Conservation (phyloP, 2,113 vertebrate genomes). For the Morphnarchus princeps region DNA sequence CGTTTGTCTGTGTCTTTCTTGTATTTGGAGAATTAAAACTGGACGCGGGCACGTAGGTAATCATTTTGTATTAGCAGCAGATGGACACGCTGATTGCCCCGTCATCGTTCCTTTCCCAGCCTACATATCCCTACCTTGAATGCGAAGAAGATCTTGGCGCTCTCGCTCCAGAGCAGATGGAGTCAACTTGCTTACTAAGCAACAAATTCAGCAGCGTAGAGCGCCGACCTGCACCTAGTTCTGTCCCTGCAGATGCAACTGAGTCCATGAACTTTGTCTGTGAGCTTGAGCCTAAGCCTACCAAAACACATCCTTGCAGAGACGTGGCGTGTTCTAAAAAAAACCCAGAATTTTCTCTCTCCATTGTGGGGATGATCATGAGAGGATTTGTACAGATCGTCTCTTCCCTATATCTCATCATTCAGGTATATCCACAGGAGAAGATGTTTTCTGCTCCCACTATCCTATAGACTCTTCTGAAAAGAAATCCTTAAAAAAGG, state of each 20-base stretch:
- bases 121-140: neutral
- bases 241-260: neutral
- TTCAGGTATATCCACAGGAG: neutral
- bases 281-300: neutral
- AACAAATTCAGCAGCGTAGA: neutral
- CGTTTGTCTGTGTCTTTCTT: neutral
- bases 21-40: neutral
- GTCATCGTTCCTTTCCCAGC: neutral
- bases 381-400: neutral
- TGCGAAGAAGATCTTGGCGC: neutral
- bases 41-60: fast-evolving
- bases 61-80: neutral
- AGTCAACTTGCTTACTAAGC: neutral
- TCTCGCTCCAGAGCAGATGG: neutral
- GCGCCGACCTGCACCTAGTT: neutral
- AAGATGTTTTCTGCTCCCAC: neutral
- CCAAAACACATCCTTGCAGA: neutral
- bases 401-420: neutral
- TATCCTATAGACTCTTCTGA: neutral
- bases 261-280: neutral
- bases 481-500: neutral
- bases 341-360: neutral
- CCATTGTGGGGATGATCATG: neutral
- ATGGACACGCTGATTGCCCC: fast-evolving
- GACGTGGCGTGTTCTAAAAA: fast-evolving